A percentile compares a stretch with the other conserved stretches of the same genome.
Conservation (phyloP, 2,113 vertebrate genomes). For the Plotosus lineatus region DNA sequence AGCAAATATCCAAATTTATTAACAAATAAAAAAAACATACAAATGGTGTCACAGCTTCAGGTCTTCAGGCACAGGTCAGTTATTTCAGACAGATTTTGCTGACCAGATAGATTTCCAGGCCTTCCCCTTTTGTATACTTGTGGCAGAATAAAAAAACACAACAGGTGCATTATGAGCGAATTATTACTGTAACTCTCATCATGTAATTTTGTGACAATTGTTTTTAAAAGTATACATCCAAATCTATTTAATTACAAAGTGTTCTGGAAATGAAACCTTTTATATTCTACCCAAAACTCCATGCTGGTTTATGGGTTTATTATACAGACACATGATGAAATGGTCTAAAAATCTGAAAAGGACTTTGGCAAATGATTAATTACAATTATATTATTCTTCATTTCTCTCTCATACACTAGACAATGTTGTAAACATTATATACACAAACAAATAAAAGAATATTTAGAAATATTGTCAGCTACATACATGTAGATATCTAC, state of each 20-base stretch:
- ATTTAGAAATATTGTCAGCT: constrained; percentile 78
- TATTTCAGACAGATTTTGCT: constrained; percentile 60
- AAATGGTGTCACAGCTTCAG: constrained; percentile 81
- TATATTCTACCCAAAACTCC: constrained; percentile 2
- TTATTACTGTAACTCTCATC: constrained; percentile 11
- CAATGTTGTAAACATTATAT: constrained; percentile 87
- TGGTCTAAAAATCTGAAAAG: constrained; percentile 22
- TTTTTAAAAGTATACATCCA: constrained; percentile 17
- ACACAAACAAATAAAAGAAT: constrained; percentile 81
- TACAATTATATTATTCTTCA: constrained; percentile 48
- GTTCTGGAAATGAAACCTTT: background rate
- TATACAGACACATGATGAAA: constrained; percentile 21
- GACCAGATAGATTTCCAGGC: constrained; percentile 63
- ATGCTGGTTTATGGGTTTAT: constrained; percentile 12
- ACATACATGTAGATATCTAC: constrained; percentile 91
- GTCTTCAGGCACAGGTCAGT: constrained; percentile 80
- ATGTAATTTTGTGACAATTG: background rate
- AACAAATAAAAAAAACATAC: constrained; percentile 79
- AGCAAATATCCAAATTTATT: constrained; percentile 75
- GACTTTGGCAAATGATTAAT: constrained; percentile 61
- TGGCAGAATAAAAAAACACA: constrained; percentile 50
- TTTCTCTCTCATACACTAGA: constrained; percentile 27
- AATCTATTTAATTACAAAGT: background rate
- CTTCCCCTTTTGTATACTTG: constrained; percentile 58
- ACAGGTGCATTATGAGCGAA: constrained; percentile 49